phyloP scores from a whole-genome alignment of 2,797 vertebrate species.

The Sandelia bainsii region DNA sequence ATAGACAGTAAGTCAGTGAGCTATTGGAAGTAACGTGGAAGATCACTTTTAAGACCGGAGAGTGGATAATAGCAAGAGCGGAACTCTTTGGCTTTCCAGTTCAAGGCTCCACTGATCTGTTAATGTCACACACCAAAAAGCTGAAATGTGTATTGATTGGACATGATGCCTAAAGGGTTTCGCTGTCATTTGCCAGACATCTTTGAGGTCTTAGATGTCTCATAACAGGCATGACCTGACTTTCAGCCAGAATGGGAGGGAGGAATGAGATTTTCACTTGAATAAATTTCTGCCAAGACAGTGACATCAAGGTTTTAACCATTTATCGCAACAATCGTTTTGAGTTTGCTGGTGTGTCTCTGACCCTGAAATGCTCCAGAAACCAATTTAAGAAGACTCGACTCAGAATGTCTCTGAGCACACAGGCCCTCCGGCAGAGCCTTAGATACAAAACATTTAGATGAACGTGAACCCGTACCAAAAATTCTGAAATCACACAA shows the following conservation, averaged over 20 bases:
- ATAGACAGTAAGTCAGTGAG: conserved; percentile 27
- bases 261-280: conserved; percentile 32
- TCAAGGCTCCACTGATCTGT: conserved; percentile 64
- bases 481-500: conserved; percentile 32
- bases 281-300: conserved; percentile 29
- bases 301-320: conserved; percentile 28
- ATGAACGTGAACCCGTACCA: conserved; percentile 24
- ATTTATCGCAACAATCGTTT: conserved; percentile 19
- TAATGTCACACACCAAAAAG: conserved; percentile 62
- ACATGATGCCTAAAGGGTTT: conserved; percentile 57
- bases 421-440: conserved; percentile 2
- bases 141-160: conserved; percentile 67
- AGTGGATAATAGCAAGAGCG: conserved; percentile 51
- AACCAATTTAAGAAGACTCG: conserved; percentile 8
- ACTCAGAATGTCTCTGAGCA: conserved; percentile 16
- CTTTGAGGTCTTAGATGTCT: conserved; percentile 46
- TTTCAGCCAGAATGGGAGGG: conserved; percentile 9
- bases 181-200: conserved; percentile 44
- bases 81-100: conserved; percentile 44
- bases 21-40: conserved; percentile 37
- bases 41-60: conserved; percentile 42
- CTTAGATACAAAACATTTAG: conserved; percentile 17
- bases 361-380: conserved; percentile 5
- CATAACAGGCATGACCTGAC: conserved; percentile 45
- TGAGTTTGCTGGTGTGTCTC: neutral